Conservation (phyloP, 1,140 invertebrate genomes). For the Drosophila malerkotliana region DNA sequence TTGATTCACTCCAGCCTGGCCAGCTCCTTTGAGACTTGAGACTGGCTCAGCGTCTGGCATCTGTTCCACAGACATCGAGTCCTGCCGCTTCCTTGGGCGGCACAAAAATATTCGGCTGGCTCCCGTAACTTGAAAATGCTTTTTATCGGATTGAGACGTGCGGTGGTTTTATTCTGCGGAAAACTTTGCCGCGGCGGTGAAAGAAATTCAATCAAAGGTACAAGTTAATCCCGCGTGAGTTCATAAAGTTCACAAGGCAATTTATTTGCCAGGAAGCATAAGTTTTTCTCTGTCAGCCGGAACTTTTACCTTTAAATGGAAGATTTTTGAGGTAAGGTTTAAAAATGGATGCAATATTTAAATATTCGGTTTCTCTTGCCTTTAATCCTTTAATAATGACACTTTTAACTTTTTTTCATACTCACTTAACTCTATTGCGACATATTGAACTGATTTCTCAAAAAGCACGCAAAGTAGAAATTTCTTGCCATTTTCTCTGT, state of each 20-base stretch:
- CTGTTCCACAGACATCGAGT: slow-evolving; percentile 55
- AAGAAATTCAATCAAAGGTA: slow-evolving; percentile 83
- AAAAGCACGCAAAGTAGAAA: slow-evolving; percentile 51
- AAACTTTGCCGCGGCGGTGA: slow-evolving; percentile 49
- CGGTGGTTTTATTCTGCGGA: slow-evolving; percentile 12
- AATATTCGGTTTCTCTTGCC: neutral
- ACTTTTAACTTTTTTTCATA: neutral
- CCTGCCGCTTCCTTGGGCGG: slow-evolving; percentile 19
- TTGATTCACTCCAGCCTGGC: neutral
- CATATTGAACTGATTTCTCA: slow-evolving; percentile 69
- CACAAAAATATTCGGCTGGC: slow-evolving; percentile 24
- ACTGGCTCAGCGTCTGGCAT: slow-evolving; percentile 59
- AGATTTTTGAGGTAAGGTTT: slow-evolving; percentile 21
- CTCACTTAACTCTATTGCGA: slow-evolving; percentile 4
- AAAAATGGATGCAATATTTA: slow-evolving; percentile 43
- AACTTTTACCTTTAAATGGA: slow-evolving; percentile 24
- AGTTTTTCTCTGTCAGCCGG: slow-evolving; percentile 26
- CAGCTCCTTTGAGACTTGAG: slow-evolving; percentile 20
- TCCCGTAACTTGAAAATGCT: slow-evolving; percentile 37
- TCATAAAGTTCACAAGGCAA: slow-evolving; percentile 80
- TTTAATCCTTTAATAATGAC: neutral
- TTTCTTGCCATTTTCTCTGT: slow-evolving; percentile 13
- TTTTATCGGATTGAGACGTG: slow-evolving; percentile 72
- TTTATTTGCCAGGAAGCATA: slow-evolving; percentile 64
- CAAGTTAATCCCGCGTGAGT: slow-evolving; percentile 82